phyloP scores from a whole-genome alignment of 1,140 invertebrate species.

The Hestina assimilis region DNA sequence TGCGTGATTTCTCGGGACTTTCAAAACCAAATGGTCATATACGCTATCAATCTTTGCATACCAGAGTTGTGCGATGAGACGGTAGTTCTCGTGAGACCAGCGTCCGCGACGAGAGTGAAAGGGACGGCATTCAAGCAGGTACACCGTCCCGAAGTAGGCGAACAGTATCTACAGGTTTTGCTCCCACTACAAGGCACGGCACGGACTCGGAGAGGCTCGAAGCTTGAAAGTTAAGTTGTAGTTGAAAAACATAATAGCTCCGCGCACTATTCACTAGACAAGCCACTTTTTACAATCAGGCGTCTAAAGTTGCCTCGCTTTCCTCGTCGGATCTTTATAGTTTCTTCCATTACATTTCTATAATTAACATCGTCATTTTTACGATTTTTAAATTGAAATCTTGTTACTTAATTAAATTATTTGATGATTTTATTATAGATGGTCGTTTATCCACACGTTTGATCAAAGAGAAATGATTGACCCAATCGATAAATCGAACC shows the following conservation, averaged over 20 bases:
- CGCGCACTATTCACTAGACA: conserved; percentile 41
- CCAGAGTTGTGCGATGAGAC: conserved; percentile 73
- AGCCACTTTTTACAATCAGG: conserved; percentile 33
- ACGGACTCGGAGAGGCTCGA: conserved; percentile 59
- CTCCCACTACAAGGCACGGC: conserved; percentile 73
- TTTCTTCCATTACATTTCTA: not conserved
- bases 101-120: conserved; percentile 49
- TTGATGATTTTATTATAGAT: conserved; percentile 1
- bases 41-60: conserved; percentile 79
- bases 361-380: not conserved
- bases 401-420: conserved; percentile 6
- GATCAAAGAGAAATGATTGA: conserved; percentile 37
- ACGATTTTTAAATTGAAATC: not conserved
- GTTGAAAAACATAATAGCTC: conserved; percentile 65
- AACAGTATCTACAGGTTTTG: conserved; percentile 77
- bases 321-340: not conserved
- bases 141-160: conserved; percentile 66
- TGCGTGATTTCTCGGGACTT: conserved; percentile 74
- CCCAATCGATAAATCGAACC: conserved; percentile 56
- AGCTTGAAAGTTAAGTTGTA: conserved; percentile 73
- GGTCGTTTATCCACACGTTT: conserved; percentile 12
- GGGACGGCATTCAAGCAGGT: conserved; percentile 63
- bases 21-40: conserved; percentile 78
- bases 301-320: conserved; percentile 15
- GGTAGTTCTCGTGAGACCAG: conserved; percentile 39